These are phyloP conservation scores for Drosophila triauraria DNA, from an alignment of 1,140 invertebrate species.

Conservation along the genomic window DNA sequence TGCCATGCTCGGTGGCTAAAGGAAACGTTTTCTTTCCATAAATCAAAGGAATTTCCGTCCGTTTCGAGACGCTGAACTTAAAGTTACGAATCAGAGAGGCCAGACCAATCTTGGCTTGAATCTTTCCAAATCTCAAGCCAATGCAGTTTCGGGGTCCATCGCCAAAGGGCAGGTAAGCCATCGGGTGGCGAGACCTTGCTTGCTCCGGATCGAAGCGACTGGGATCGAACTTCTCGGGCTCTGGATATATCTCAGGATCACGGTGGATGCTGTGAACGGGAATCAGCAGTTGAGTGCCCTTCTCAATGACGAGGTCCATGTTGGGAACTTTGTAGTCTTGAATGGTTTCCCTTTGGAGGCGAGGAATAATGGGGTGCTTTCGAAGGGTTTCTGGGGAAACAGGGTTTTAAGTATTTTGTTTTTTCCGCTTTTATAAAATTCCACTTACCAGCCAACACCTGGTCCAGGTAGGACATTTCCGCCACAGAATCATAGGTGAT, in stretches of 20 bases:
- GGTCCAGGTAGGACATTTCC: constrained; percentile 79
- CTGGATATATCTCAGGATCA: constrained; percentile 86
- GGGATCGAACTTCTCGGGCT: constrained; percentile 88
- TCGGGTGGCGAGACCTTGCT: constrained; percentile 84
- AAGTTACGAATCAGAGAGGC: constrained; percentile 85
- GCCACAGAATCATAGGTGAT: constrained; percentile 76
- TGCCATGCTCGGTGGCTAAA: constrained; percentile 36
- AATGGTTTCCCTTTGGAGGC: constrained; percentile 84
- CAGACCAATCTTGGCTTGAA: constrained; percentile 86
- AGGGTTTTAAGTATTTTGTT: background rate
- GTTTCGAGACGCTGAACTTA: constrained; percentile 57
- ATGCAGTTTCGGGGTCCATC: constrained; percentile 90
- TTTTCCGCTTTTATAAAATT: background rate
- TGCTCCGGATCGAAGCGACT: constrained; percentile 86
- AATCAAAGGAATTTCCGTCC: constrained; percentile 52
- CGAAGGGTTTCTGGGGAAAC: constrained; percentile 81
- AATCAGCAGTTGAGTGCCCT: constrained; percentile 86
- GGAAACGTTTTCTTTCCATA: constrained; percentile 13
- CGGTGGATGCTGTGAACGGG: constrained; percentile 87
- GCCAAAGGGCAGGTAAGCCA: constrained; percentile 89
- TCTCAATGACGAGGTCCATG: constrained; percentile 84
- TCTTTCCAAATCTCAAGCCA: constrained; percentile 86
- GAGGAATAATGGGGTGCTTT: constrained; percentile 85
- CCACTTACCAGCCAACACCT: constrained; percentile 79
- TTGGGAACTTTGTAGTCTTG: constrained; percentile 86